Conservation (phyloP, 2,797 vertebrate genomes). For the Sus cebifrons region DNA sequence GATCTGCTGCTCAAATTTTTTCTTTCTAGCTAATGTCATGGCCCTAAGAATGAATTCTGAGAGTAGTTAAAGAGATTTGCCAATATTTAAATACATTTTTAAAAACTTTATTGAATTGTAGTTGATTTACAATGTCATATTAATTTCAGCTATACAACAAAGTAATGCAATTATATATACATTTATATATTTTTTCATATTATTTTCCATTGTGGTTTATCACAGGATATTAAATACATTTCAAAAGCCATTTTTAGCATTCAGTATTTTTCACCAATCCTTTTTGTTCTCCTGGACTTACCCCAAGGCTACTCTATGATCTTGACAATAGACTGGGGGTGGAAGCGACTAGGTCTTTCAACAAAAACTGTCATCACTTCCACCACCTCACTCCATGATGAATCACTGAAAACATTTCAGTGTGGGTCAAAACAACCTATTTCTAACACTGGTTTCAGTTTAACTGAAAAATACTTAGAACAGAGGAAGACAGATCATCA, state of each 20-base stretch:
- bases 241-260: conserved; percentile 6
- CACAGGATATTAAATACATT: background rate
- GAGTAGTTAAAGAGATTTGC: conserved; percentile 45
- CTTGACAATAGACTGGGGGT: background rate
- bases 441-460: conserved; percentile 25
- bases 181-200: too few relatives aligned
- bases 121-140: too few relatives aligned
- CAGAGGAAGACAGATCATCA: background rate
- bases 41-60: conserved; percentile 6
- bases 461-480: conserved; percentile 17
- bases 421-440: background rate
- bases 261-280: background rate
- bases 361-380: background rate
- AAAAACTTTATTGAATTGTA: too few relatives aligned
- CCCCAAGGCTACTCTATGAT: background rate
- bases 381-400: background rate
- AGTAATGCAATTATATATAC: too few relatives aligned
- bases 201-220: too few relatives aligned
- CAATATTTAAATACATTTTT: conserved; percentile 44
- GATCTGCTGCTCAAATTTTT: conserved; percentile 8
- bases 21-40: conserved; percentile 17
- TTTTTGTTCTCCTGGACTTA: conserved; percentile 10
- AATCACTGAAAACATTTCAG: background rate
- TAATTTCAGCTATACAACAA: too few relatives aligned
- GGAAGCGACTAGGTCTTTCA: background rate